phyloP scores from a whole-genome alignment of 2,113 vertebrate genomes.

The Synchiropus splendidus region DNA sequence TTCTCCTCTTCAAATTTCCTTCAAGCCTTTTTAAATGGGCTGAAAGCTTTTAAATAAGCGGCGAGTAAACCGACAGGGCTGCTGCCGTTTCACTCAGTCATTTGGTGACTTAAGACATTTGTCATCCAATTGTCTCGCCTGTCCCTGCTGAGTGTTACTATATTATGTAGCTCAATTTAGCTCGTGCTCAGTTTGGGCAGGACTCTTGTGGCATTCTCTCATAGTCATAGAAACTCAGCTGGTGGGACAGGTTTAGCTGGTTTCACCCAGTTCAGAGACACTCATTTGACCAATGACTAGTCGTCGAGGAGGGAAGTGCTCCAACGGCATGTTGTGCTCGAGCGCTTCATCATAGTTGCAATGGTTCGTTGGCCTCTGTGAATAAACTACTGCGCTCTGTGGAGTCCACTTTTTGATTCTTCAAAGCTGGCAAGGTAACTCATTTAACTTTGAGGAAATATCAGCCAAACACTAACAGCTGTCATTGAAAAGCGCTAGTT shows the following conservation, averaged over 20 bases:
- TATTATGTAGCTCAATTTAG: background rate
- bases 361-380: conserved; percentile 13
- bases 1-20: conserved; percentile 27
- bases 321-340: background rate
- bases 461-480: too few relatives aligned
- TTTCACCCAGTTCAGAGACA: conserved; percentile 25
- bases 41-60: conserved; percentile 7
- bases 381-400: background rate
- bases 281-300: conserved; percentile 23
- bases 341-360: conserved; percentile 14
- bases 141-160: conserved; percentile 7
- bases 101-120: conserved; percentile 4
- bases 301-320: conserved; percentile 1
- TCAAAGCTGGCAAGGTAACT: background rate
- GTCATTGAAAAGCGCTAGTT: too few relatives aligned
- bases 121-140: conserved; percentile 4
- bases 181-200: background rate
- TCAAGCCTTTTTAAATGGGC: conserved; percentile 11
- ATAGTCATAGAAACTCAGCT: conserved; percentile 32
- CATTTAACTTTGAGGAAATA: background rate
- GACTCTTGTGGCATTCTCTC: conserved; percentile 4
- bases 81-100: background rate
- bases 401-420: conserved; percentile 1
- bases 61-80: background rate
- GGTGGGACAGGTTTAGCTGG: conserved; percentile 43